Conservation (phyloP, 2,113 vertebrate species). For the Morone saxatilis region DNA sequence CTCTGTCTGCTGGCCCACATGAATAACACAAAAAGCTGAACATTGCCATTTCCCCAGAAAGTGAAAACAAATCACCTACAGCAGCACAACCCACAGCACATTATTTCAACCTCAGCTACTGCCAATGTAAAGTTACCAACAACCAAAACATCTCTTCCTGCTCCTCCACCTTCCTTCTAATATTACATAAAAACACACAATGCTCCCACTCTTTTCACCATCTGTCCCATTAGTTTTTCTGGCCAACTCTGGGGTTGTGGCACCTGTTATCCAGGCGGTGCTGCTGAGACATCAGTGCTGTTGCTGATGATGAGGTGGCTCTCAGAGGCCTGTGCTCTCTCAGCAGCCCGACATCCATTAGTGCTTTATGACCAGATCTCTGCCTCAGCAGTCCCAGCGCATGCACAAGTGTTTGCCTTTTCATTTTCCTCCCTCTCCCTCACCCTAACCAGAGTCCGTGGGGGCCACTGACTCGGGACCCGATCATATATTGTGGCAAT, state of each 20-base stretch:
- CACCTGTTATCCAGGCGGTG: constrained; percentile 57
- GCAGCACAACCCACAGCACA: constrained; percentile 15
- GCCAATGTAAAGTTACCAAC: constrained; percentile 10
- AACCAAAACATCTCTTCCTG: constrained; percentile 19
- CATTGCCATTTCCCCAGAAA: not conserved
- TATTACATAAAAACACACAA: constrained; percentile 45
- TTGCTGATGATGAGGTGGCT: constrained; percentile 60
- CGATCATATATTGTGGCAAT: constrained; percentile 65
- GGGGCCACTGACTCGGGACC: constrained; percentile 8
- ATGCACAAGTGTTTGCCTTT: constrained; percentile 70
- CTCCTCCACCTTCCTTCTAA: constrained; percentile 16
- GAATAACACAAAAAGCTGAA: not conserved
- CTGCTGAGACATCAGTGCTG: constrained; percentile 38
- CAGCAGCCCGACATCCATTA: constrained; percentile 67
- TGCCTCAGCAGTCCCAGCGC: constrained; percentile 58
- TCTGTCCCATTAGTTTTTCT: constrained; percentile 50
- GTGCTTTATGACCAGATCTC: constrained; percentile 65
- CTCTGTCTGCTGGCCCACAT: not conserved
- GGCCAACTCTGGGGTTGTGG: constrained; percentile 31
- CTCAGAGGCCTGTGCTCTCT: constrained; percentile 47
- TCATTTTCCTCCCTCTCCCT: constrained; percentile 65
- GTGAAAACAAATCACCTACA: constrained; percentile 22
- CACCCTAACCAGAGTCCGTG: constrained; percentile 33
- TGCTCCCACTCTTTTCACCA: constrained; percentile 17
- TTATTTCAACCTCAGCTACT: constrained; percentile 34